Evolutionary conservation across 2,113 vertebrate genomes (phyloP), one percentile per base, ranked within the genome.

Genomic region (Rhea pennata): DNA sequence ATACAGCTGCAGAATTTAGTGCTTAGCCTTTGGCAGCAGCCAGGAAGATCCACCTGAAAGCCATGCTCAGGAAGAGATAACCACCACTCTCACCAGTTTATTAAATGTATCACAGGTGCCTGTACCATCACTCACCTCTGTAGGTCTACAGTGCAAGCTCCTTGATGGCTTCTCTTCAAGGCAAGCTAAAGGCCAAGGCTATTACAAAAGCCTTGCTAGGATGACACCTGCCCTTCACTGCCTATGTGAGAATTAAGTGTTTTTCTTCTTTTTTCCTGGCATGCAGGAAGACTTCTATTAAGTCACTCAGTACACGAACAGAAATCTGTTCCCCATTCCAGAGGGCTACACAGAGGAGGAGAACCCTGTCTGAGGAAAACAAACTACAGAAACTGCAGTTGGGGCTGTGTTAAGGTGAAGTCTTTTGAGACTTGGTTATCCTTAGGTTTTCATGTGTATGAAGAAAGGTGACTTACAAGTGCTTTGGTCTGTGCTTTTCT

Each of bases 361-460:
- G 75, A 61, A 5, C 15, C 29, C 44, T 40, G 26, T 4, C 40
- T 14, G 40, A 79, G 36, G 82, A 50, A 23, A 3, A 12, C 5
- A n/a, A 14, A 3, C 11, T 53, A 40, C 0, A 77, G 33, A 64
- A 96, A 73, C 0, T 53, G 33, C 17, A 39, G 26, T 1, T 8
- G 40, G 36, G 54, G 27, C 12, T 62, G 5, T 9, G 42, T 8
- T 31, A 36, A 69, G 15, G 10, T 7, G 3, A 84, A 46, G 58
- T 23, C 58, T 42, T 74, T 16, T 23, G 42, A 58, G 10, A 27
- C 33, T 54, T 65, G 21, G 19, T 51, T 58, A 58, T 23, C 48
- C 33, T 15, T 51, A 36, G 9, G 5, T 48, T 82, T 72, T 48
- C 54, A 5, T 4, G 33, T 1, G 3, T 6, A 22, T 2, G 1